Evolutionary conservation across 2,113 vertebrate genomes (phyloP).

Genomic region (Crotalus viridis): DNA sequence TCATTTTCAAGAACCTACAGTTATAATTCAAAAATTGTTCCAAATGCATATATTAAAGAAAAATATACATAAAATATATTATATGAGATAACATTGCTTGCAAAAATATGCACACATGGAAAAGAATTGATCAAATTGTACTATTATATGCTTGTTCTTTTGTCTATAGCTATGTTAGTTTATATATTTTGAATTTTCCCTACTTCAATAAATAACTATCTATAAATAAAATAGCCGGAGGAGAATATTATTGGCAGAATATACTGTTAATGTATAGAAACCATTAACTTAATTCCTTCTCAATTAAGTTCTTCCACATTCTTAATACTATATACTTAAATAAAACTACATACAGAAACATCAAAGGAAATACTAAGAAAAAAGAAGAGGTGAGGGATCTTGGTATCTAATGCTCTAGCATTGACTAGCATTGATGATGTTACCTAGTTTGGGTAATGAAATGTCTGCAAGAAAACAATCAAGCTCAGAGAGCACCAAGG

Average conservation of each 20-base stretch:
- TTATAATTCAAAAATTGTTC: too few relatives aligned
- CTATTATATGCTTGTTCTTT: not conserved
- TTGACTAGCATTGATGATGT: not conserved
- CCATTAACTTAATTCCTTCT: conserved; percentile 19
- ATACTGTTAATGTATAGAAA: conserved; percentile 19
- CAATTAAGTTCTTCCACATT: not conserved
- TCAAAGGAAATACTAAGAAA: not conserved
- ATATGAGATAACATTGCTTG: too few relatives aligned
- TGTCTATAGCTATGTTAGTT: not conserved
- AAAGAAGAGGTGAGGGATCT: not conserved
- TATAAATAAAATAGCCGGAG: not conserved
- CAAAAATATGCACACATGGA: not conserved
- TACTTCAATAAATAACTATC: not conserved
- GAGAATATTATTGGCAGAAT: not conserved
- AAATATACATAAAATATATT: too few relatives aligned
- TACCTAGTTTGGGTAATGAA: not conserved
- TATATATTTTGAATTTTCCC: conserved; percentile 8
- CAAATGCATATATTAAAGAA: too few relatives aligned
- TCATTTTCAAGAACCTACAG: too few relatives aligned
- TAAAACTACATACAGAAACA: not conserved
- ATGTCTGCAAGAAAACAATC: not conserved
- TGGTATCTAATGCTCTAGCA: not conserved
- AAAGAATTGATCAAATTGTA: not conserved
- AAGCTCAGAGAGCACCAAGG: not conserved
- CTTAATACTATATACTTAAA: not conserved